Evolutionary conservation across 2,888 invertebrate species (phyloP).

Genomic region (Agapostemon virescens): DNA sequence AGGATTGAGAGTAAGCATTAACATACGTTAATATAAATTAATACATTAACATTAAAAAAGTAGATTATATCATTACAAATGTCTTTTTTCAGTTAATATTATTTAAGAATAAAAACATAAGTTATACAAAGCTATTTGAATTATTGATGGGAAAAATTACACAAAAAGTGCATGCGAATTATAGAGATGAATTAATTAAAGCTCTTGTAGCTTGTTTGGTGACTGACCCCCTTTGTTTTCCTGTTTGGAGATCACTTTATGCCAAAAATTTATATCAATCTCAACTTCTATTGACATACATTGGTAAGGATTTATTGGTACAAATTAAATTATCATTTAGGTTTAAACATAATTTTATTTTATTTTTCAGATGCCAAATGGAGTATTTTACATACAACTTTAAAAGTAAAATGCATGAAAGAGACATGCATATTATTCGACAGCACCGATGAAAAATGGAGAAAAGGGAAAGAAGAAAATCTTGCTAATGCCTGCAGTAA

Average conservation of each 20-base stretch:
- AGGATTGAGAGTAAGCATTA: constrained; percentile 82
- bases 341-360: constrained; percentile 1
- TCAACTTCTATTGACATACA: constrained; percentile 83
- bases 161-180: constrained; percentile 81
- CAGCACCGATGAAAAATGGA: constrained; percentile 79
- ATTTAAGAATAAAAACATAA: constrained; percentile 76
- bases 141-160: constrained; percentile 85
- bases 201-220: constrained; percentile 84
- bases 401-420: constrained; percentile 80
- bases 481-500: constrained; percentile 64
- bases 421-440: constrained; percentile 81
- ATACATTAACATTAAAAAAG: not conserved
- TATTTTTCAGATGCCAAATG: constrained; percentile 74
- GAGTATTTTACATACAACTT: constrained; percentile 74
- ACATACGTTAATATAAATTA: not conserved
- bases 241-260: constrained; percentile 86
- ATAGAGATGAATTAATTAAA: constrained; percentile 83
- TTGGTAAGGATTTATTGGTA: constrained; percentile 72
- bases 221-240: constrained; percentile 85
- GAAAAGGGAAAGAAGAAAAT: constrained; percentile 78
- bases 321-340: not conserved
- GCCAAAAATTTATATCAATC: constrained; percentile 85
- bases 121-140: constrained; percentile 82
- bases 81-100: constrained; percentile 71
- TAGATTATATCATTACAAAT: not conserved